Percentiles rank a stretch among this genome's conserved stretches.
These are phyloP conservation scores for Physella acuta DNA, from an alignment of 1,140 invertebrate species.

Conservation along the genomic window DNA sequence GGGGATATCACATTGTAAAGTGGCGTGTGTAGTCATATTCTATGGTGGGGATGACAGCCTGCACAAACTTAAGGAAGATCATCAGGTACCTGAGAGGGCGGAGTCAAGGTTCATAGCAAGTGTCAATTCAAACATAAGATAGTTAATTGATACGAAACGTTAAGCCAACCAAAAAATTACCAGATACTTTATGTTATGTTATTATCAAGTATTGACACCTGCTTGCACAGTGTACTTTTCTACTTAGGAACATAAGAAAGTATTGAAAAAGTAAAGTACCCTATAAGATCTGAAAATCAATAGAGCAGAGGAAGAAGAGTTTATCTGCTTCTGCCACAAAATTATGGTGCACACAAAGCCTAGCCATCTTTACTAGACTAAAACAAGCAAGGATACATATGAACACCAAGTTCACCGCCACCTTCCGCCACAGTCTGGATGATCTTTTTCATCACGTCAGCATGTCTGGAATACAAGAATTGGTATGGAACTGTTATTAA, in stretches of 20 bases:
- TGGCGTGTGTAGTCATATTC: slow-evolving; percentile 99
- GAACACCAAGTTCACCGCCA: slow-evolving; percentile 92
- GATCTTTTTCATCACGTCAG: slow-evolving; percentile 99
- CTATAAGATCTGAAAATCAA: too few species aligned
- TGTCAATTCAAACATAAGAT: slow-evolving; percentile 2
- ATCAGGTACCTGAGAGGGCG: slow-evolving; percentile 81
- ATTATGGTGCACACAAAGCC: too few species aligned
- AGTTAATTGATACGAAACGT: not conserved
- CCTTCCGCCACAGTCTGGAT: slow-evolving; percentile 96
- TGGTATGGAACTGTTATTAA: too few species aligned
- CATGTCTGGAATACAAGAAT: slow-evolving; percentile 76
- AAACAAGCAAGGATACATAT: slow-evolving; percentile 68
- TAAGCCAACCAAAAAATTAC: not conserved
- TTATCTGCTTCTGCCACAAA: too few species aligned
- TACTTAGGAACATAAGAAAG: too few species aligned
- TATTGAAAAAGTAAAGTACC: too few species aligned
- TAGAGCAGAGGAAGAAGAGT: too few species aligned
- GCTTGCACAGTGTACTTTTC: too few species aligned
- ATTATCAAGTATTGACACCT: too few species aligned
- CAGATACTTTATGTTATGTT: not conserved
- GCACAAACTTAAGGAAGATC: slow-evolving; percentile 99
- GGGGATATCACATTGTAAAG: slow-evolving; percentile 77
- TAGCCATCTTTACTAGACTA: too few species aligned
- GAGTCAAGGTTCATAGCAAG: not conserved
- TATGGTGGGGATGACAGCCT: slow-evolving; percentile 97